A percentile compares a stretch with the other conserved stretches of the same genome.
Evolutionary conservation across 1,140 invertebrate species (phyloP).

Genomic region (Sycophila sp.): DNA sequence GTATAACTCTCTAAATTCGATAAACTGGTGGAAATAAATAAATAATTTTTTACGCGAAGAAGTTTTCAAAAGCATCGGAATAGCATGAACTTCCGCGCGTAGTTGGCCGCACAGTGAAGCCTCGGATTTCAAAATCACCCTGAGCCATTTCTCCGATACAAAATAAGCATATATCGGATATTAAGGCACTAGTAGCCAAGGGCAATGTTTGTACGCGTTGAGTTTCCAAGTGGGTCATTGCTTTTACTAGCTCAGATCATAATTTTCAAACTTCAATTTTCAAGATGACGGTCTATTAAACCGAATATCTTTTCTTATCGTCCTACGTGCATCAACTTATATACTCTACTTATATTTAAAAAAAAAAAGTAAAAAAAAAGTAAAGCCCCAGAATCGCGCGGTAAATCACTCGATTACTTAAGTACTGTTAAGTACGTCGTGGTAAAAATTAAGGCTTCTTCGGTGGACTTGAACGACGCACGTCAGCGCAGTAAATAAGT

Average conservation of each 20-base stretch:
- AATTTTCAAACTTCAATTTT: conserved; percentile 25
- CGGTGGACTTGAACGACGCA: not conserved
- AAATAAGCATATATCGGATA: conserved; percentile 27
- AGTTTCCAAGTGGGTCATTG: conserved; percentile 25
- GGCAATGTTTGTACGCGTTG: not conserved
- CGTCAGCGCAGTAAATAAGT: conserved; percentile 16
- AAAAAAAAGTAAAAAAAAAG: no score
- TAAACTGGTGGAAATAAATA: no score
- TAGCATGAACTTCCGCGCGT: no score
- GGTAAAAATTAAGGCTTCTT: conserved; percentile 2
- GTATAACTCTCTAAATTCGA: no score
- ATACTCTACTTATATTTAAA: no score
- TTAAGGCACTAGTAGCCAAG: conserved; percentile 25
- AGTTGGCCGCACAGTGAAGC: not conserved
- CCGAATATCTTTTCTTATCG: not conserved
- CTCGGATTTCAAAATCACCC: conserved; percentile 23
- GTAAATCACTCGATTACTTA: no score
- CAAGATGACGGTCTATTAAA: conserved; percentile 24
- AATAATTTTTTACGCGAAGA: no score
- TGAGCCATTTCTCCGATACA: conserved; percentile 25
- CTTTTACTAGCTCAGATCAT: conserved; percentile 1
- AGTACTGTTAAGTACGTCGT: no score
- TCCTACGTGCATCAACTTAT: no score
- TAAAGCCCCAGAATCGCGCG: no score
- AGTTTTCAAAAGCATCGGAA: no score